Evolutionary conservation across 2,113 vertebrate genomes (phyloP), one percentile per base, ranked within the genome.

Genomic region (Junco hyemalis): DNA sequence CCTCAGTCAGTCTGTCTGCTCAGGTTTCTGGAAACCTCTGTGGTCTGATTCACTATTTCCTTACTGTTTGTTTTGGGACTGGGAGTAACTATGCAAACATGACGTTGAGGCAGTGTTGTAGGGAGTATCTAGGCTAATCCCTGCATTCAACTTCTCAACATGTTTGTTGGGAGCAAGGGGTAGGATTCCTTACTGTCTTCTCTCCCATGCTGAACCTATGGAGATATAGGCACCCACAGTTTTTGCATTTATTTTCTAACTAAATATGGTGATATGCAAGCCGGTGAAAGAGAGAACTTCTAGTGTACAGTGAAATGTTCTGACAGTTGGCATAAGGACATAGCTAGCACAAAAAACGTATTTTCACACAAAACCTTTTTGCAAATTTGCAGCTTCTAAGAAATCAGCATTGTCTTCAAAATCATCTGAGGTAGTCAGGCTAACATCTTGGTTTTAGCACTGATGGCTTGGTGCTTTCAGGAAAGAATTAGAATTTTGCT

Each of bases 11-110:
- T 83, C 72, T 81, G 91, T 90, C 94, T 96, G 86, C 90, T 83
- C 68, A 88, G 85, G 90, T 78, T 95, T 96, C 93, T 95, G 93
- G 95, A 96, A 96, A 81, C 53, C 82, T 95, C 92, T 64, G 18
- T 89, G 89, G 69, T 95, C 94, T 97, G 94, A 97, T 95, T 97
- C 94, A 96, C 90, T 90, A 17, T 93, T 95, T 94, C 96, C 94
- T 86, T 95, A 73, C 79, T 95, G 90, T 94, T 96, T 97, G 93
- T 94, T 97, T 91, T 96, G 90, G 68, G 91, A 54, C 78, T 95
- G 87, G 93, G 85, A 97, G 95, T 96, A 93, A 90, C 93, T 90
- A 94, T 33, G 92, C 88, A 97, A 96, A 96, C 95, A 96, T 3
- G 29, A 48, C 5, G 16, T 95, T 96, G 93, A 93, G 95, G 95